Evolutionary conservation across 2,888 invertebrate genomes (phyloP).

Genomic region (Thecophora atra): DNA sequence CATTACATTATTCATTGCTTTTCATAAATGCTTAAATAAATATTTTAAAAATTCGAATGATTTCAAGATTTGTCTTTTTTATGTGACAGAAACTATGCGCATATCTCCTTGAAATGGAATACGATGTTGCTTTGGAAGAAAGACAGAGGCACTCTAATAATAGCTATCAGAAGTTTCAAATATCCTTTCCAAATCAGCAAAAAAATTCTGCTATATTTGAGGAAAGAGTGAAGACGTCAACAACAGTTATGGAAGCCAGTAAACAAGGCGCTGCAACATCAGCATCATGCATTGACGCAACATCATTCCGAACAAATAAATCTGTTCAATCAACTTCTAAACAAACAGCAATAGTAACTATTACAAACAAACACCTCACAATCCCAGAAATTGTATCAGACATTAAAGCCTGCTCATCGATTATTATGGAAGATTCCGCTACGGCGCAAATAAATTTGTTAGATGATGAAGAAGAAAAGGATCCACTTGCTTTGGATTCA

Average conservation of each 20-base stretch:
- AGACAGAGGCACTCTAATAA: conserved; percentile 32
- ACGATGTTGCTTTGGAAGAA: conserved; percentile 52
- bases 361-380: conserved; percentile 41
- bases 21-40: not conserved
- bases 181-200: conserved; percentile 16
- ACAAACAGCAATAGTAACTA: conserved; percentile 18
- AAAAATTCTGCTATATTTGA: conserved; percentile 32
- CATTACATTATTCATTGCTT: no score
- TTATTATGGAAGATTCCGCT: conserved; percentile 54
- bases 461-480: conserved; percentile 62
- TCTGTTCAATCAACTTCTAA: conserved; percentile 36
- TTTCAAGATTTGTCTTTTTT: not conserved
- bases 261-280: no score
- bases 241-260: no score
- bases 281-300: conserved; percentile 13
- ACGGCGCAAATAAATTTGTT: conserved; percentile 58
- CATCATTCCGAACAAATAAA: conserved; percentile 42
- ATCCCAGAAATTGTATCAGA: conserved; percentile 42
- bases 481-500: conserved; percentile 63
- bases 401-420: conserved; percentile 40
- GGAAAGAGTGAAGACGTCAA: conserved; percentile 42
- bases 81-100: not conserved
- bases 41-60: not conserved
- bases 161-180: conserved; percentile 21
- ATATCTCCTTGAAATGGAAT: conserved; percentile 47